Conservation (phyloP, 2,113 vertebrate species). For the Archilochus colubris region DNA sequence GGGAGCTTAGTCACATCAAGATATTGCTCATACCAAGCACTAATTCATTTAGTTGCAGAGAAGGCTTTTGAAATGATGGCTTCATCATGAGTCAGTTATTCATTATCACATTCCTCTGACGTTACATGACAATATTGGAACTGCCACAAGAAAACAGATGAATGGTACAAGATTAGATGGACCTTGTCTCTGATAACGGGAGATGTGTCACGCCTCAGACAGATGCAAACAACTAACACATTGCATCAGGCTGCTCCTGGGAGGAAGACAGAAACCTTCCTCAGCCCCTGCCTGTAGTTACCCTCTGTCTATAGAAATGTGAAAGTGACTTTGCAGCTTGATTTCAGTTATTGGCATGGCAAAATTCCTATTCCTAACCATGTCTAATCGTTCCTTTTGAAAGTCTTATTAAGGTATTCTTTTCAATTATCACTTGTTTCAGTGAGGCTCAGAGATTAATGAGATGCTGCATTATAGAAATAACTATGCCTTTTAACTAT, state of each 20-base stretch:
- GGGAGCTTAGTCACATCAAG: conserved; percentile 60
- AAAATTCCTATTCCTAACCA: neutral
- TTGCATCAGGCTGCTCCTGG: neutral
- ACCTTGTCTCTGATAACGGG: conserved; percentile 24
- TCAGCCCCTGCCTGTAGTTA: neutral
- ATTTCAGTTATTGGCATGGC: neutral
- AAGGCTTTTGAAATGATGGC: conserved; percentile 59
- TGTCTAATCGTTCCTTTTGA: conserved; percentile 49
- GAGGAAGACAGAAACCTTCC: neutral
- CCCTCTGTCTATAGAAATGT: neutral
- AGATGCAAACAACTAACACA: neutral
- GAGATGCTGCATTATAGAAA: conserved; percentile 66
- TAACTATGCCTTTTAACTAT: conserved; percentile 67
- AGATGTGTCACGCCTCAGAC: neutral
- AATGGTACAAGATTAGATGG: conserved; percentile 27
- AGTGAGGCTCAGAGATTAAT: conserved; percentile 43
- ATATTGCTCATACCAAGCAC: conserved; percentile 11
- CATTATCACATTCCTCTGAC: conserved; percentile 53
- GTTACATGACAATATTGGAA: conserved; percentile 32
- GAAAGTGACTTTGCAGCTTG: conserved; percentile 49
- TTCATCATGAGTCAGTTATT: conserved; percentile 63
- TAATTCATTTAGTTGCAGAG: conserved; percentile 51
- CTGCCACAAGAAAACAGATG: conserved; percentile 33
- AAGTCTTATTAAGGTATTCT: conserved; percentile 65
- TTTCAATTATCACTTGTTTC: conserved; percentile 60